Evolutionary conservation across 1,140 invertebrate genomes (phyloP).

Genomic region (Episyrphus balteatus): DNA sequence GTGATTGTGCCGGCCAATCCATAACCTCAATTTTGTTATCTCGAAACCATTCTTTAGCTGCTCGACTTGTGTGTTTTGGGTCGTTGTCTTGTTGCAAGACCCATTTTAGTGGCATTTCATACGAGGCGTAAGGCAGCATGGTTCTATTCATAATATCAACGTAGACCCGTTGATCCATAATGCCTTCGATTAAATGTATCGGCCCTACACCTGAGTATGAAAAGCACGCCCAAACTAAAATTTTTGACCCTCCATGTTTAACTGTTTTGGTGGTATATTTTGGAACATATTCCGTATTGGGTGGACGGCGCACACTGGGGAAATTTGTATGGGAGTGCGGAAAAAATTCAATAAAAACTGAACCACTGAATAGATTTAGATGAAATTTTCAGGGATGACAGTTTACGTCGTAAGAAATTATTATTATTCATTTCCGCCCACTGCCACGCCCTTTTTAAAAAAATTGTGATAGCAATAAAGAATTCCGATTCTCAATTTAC

Average conservation of each 20-base stretch:
- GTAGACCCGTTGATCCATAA: conserved; percentile 11
- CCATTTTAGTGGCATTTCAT: conserved; percentile 16
- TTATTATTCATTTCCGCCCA: too few species aligned
- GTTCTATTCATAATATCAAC: conserved; percentile 13
- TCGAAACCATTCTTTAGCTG: conserved; percentile 10
- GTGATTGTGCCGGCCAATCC: too few species aligned
- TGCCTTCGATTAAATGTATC: conserved; percentile 10
- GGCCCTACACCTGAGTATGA: conserved; percentile 11
- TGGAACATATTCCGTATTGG: too few species aligned
- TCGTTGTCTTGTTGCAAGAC: conserved; percentile 22
- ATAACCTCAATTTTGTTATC: conserved; percentile 13
- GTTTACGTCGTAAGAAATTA: too few species aligned
- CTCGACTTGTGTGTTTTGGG: conserved; percentile 17
- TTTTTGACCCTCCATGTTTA: conserved; percentile 14
- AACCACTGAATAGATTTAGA: too few species aligned
- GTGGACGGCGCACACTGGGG: too few species aligned
- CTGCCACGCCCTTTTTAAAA: too few species aligned
- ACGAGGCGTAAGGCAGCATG: conserved; percentile 13
- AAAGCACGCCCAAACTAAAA: conserved; percentile 20
- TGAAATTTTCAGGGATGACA: too few species aligned
- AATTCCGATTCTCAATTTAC: too few species aligned
- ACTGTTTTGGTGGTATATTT: conserved; percentile 14
- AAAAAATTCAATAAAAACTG: too few species aligned
- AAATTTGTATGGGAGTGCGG: too few species aligned
- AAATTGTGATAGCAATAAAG: too few species aligned